Base-by-base conservation (phyloP, 2,113 vertebrate species). In the Amphilophus citrinellus region DNA sequence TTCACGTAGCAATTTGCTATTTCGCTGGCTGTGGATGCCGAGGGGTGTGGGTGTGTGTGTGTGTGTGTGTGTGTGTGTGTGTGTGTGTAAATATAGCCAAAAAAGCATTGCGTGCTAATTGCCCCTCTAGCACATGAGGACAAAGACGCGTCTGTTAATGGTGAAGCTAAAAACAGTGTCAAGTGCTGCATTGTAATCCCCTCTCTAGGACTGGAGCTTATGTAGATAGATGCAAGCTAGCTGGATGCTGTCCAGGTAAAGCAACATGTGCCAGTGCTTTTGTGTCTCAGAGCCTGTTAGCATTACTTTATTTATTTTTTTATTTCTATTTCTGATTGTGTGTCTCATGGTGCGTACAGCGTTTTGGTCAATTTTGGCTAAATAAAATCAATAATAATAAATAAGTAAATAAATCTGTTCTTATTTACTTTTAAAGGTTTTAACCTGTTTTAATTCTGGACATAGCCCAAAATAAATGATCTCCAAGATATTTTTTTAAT, bases 81-180 rank as follows among this genome's bases (percentile, higher is more conserved):
- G 37, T 39, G 37, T 10, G 37, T 39, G 8, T 10, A 68, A 89
- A 76, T 76, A 42, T 22, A 90, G 84, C 82, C 87, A 82, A 58
- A 80, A 83, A 42, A 77, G 60, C 71, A 84, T 65, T 86, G 79
- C 86, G 61, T 68, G 76, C 88, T 86, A 93, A 93, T 90, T 89
- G 85, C 76, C 47, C 68, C 84, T 76, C 61, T 10, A 76, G 83
- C 77, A 66, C 86, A 56, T 18, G 10, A 80, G 71, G 84, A 93
- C 84, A 85, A 84, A 75, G 61, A 80, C 60, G 58, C 5, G 68
- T 63, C 82, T 86, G 85, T 83, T 88, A 62, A 35, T 60, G 76
- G 39, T 20, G 68, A 37, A 62, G 79, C 61, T 90, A 42, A 83
- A 88, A 89, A 73, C 66, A 10, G 76, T 58, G 78, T 88, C 5